Evolutionary conservation across 2,113 vertebrate species (phyloP).

Genomic region (Aspiorhynchus laticeps): DNA sequence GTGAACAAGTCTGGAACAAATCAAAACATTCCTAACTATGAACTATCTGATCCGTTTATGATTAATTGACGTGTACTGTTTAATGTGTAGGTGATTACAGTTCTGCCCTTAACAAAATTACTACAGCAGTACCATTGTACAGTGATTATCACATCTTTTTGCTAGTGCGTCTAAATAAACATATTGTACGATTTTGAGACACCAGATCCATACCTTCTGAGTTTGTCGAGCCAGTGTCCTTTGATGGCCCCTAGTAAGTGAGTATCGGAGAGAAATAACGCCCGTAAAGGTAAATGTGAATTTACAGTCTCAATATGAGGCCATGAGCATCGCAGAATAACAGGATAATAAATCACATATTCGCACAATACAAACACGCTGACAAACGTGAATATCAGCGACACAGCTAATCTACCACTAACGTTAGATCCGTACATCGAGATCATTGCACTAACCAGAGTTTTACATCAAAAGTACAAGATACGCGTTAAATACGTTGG

Average conservation of each 20-base stretch:
- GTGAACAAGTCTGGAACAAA: neutral
- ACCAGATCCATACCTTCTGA: too few relatives aligned
- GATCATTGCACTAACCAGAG: neutral
- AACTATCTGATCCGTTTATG: neutral
- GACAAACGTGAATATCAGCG: constrained; percentile 67
- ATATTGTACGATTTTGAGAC: too few relatives aligned
- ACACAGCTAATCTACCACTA: constrained; percentile 52
- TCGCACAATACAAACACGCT: too few relatives aligned
- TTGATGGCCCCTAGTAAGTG: too few relatives aligned
- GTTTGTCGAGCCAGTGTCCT: too few relatives aligned
- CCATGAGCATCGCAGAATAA: too few relatives aligned
- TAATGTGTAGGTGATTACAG: neutral
- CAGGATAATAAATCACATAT: too few relatives aligned
- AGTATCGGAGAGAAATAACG: too few relatives aligned
- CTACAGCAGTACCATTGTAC: neutral
- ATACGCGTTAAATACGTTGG: neutral
- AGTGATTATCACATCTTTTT: neutral
- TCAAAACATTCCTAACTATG: neutral
- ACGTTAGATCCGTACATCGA: constrained; percentile 67
- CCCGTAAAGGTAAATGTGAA: too few relatives aligned
- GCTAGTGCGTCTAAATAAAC: neutral
- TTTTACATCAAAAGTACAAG: neutral
- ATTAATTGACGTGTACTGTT: neutral
- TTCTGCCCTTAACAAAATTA: neutral
- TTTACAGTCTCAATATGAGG: too few relatives aligned